A percentile compares a stretch with the other conserved stretches of the same genome.
Evolutionary conservation across 1,140 invertebrate genomes (phyloP).

Genomic region (Hycleus cichorii): DNA sequence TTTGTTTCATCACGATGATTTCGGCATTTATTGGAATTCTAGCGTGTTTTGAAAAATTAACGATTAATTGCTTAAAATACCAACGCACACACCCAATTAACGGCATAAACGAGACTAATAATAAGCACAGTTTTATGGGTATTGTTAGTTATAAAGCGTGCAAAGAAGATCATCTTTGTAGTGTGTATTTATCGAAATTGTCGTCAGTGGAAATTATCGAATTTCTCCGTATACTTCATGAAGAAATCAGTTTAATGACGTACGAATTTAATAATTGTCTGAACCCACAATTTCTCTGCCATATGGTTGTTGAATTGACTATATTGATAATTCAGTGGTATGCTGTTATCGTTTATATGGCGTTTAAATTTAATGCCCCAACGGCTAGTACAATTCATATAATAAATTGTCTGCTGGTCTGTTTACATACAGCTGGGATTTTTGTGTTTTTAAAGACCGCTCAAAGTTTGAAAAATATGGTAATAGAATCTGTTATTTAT

Average conservation of each 20-base stretch:
- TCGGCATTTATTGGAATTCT: constrained; percentile 25
- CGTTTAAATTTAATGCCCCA: constrained; percentile 22
- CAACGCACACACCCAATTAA: constrained; percentile 28
- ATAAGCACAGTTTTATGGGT: constrained; percentile 24
- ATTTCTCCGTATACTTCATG: constrained; percentile 30
- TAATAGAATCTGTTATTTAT: constrained; percentile 13
- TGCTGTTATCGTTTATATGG: constrained; percentile 32
- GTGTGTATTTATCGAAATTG: constrained; percentile 9
- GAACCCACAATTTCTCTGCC: constrained; percentile 32
- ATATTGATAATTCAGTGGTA: constrained; percentile 36
- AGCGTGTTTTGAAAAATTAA: constrained; percentile 32
- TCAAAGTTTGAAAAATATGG: constrained; percentile 29
- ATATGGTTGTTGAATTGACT: constrained; percentile 29
- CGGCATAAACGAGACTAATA: constrained; percentile 28
- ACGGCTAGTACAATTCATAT: constrained; percentile 28
- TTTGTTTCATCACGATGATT: constrained; percentile 22
- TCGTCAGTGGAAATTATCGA: constrained; percentile 25
- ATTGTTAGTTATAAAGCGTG: constrained; percentile 30
- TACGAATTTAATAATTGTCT: constrained; percentile 30
- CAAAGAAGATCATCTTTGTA: constrained; percentile 20
- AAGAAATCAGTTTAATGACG: constrained; percentile 31
- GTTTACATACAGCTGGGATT: constrained; percentile 27
- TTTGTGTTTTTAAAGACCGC: constrained; percentile 31
- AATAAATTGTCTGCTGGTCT: constrained; percentile 29
- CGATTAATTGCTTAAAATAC: constrained; percentile 25